A percentile compares a stretch with the other conserved stretches of the same genome.
Conservation (phyloP, 2,113 vertebrate species). For the Melanocharis versteri region DNA sequence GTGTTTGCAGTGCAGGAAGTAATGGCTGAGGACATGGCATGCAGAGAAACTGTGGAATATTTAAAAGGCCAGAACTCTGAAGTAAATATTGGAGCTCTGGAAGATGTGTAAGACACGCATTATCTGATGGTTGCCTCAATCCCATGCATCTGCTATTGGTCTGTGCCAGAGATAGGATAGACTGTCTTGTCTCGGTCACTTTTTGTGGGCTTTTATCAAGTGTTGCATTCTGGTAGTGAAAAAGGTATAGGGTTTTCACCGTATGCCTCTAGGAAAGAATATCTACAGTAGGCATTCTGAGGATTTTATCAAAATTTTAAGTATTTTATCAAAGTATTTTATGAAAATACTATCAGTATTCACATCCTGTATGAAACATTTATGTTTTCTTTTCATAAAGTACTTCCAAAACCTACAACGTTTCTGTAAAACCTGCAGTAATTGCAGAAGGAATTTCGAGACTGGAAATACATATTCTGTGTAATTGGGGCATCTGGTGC, state of each 20-base stretch:
- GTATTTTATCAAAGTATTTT: not conserved
- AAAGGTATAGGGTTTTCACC: not conserved
- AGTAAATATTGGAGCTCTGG: not conserved
- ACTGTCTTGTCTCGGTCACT: not conserved
- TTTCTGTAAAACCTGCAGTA: not conserved
- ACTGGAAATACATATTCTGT: not conserved
- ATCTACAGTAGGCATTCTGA: not conserved
- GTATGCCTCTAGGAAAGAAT: not conserved
- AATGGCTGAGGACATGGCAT: not conserved
- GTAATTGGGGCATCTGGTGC: not conserved
- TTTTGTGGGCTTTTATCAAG: not conserved
- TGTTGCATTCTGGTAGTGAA: not conserved
- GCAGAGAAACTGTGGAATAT: not conserved
- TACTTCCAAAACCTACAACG: not conserved
- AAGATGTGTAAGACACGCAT: not conserved
- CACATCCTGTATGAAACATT: not conserved
- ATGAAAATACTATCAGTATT: not conserved
- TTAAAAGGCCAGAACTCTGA: not conserved
- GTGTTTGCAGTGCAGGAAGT: not conserved
- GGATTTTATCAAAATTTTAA: not conserved
- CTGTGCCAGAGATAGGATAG: not conserved
- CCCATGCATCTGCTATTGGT: not conserved
- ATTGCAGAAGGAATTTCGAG: not conserved
- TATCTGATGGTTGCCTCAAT: not conserved
- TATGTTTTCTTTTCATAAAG: not conserved